Conservation (phyloP, 2,797 vertebrate genomes). For the Clarias pachynema region DNA sequence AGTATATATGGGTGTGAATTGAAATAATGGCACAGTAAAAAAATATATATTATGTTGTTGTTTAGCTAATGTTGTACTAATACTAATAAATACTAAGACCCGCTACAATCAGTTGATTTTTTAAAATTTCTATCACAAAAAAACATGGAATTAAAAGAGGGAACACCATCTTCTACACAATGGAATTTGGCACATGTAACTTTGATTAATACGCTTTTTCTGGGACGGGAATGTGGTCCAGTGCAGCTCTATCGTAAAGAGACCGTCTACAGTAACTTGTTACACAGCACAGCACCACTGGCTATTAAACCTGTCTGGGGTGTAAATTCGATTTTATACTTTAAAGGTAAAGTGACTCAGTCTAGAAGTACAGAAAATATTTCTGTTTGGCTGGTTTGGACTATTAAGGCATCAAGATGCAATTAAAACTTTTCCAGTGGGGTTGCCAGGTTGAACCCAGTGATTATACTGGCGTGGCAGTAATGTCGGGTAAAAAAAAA, state of each 20-base stretch:
- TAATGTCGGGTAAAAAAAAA: too few relatives aligned
- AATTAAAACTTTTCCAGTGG: not conserved
- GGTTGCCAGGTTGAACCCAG: not conserved
- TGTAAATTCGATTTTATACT: constrained; percentile 3
- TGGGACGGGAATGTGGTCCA: not conserved
- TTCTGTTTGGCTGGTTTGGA: not conserved
- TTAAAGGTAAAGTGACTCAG: not conserved
- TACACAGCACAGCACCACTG: not conserved
- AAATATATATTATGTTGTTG: too few relatives aligned
- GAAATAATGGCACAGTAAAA: too few relatives aligned
- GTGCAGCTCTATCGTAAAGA: not conserved
- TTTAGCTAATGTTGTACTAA: too few relatives aligned
- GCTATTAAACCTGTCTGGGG: not conserved
- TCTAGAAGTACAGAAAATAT: not conserved
- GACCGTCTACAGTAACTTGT: constrained; percentile 3
- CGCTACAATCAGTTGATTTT: too few relatives aligned
- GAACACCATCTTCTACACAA: too few relatives aligned
- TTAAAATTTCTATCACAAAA: too few relatives aligned
- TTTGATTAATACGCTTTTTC: not conserved
- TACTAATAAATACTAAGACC: too few relatives aligned
- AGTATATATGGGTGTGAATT: too few relatives aligned
- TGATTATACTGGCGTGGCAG: not conserved
- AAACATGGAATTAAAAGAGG: too few relatives aligned
- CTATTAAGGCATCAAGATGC: not conserved
- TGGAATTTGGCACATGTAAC: not conserved